Base-by-base conservation (phyloP, 2,888 invertebrate species). In the Drosophila mayaguana region DNA sequence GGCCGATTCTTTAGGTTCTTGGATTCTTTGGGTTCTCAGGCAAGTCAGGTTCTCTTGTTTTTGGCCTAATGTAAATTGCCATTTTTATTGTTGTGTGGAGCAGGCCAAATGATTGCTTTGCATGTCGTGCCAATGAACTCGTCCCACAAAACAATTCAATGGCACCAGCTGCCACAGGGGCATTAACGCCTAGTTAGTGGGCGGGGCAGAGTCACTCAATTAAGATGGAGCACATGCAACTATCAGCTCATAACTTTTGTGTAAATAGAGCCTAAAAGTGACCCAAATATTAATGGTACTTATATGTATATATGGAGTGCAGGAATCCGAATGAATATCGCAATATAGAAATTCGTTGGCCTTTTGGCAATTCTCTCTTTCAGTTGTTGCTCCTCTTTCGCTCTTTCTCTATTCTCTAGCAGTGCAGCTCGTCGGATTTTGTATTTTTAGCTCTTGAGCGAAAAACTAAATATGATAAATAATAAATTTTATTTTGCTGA, bases 111-210 rank as follows among this genome's bases (percentile, higher is more conserved):
- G 83, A 85, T 85, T 82, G 75, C 71, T 78, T 88, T 74, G 83
- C 83, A 84, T 88, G 83, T 85, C 67, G 75, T 78, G 83, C 80
- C 88, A 84, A 88, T 84, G 83, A 84, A 84, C 83, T 53, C 78
- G 64, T 60, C 18, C 65, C 57, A 64, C 57, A 51, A 63, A 64
- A 69, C 68, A 61, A 70, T 75, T 75, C 70, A 75, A 75, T 75
- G 71, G 71, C 63, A 54, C 50, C 28, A 42, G 62, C 55, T 56
- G 53, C 25, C 45, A 60, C 14, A 60, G 22, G 51, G 70, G 55
- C 63, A 78, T 75, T 75, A 78, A 72, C 72, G 78, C 66, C 61
- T 51, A 14, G 32, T 12, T 22, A 38, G 16, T 11, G n/a, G 56
- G 11, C 0, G 38, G 25, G 56, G 62, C 28, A 16, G 62, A 56